Conservation (phyloP, 2,113 vertebrate species). For the Leptobrachium leishanense region DNA sequence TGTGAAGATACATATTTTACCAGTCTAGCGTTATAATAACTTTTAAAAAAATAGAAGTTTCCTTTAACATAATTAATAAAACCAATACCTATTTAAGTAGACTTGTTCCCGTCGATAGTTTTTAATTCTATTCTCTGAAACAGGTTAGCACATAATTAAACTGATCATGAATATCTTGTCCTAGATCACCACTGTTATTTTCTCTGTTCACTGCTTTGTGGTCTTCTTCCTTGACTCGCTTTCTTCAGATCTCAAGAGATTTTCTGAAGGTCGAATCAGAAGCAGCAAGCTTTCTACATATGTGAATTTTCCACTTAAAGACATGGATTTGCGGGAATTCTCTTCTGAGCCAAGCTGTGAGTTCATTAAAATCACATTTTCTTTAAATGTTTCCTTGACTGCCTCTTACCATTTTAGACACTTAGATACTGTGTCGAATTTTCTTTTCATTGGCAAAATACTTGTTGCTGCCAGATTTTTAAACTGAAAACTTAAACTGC, state of each 20-base stretch:
- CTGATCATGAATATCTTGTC: too few species aligned
- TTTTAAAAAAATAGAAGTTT: too few species aligned
- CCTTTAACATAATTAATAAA: too few species aligned
- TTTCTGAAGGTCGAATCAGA: slow-evolving; percentile 86
- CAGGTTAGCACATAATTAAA: not conserved
- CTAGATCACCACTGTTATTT: too few species aligned
- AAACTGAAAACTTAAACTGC: too few species aligned
- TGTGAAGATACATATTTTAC: too few species aligned
- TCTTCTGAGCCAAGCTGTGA: slow-evolving; percentile 83
- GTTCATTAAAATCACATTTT: slow-evolving; percentile 47
- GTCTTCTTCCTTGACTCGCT: slow-evolving; percentile 69
- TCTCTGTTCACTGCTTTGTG: not conserved
- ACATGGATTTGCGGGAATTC: slow-evolving; percentile 90
- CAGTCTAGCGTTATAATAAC: too few species aligned
- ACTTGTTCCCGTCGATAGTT: not conserved
- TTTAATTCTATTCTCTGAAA: not conserved
- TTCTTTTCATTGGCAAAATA: too few species aligned
- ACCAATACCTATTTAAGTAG: too few species aligned
- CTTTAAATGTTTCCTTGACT: not conserved
- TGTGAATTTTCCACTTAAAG: slow-evolving; percentile 90
- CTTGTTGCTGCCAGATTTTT: too few species aligned
- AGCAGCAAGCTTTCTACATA: slow-evolving; percentile 91
- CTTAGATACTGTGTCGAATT: too few species aligned
- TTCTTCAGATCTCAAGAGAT: slow-evolving; percentile 88
- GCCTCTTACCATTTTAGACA: too few species aligned